These are phyloP conservation scores for Philonicus albiceps DNA, from an alignment of 2,888 invertebrate genomes.

Conservation along the genomic window DNA sequence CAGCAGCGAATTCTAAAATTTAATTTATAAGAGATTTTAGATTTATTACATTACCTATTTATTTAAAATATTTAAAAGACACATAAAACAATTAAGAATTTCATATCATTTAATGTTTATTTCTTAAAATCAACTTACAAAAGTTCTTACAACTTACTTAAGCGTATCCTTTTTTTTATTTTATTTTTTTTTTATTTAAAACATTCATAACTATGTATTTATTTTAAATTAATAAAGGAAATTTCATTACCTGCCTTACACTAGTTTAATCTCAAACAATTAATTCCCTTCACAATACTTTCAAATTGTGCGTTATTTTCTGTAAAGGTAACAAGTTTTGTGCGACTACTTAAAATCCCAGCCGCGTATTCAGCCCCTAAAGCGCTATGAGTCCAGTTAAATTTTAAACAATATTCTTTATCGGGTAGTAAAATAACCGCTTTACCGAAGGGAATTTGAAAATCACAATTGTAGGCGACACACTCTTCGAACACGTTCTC, in stretches of 20 bases:
- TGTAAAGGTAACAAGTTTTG: constrained; percentile 57
- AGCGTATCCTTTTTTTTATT: neutral
- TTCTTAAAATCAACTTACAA: neutral
- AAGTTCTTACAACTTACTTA: neutral
- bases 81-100: neutral
- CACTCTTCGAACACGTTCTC: constrained; percentile 41
- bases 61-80: neutral
- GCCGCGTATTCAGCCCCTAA: constrained; percentile 62
- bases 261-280: constrained; percentile 10
- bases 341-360: constrained; percentile 57
- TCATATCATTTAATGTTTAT: neutral
- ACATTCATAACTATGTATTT: neutral
- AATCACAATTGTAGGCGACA: constrained; percentile 58
- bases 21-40: too few species aligned
- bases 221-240: neutral
- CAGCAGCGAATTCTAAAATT: too few species aligned
- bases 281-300: constrained; percentile 17
- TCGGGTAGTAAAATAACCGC: constrained; percentile 58
- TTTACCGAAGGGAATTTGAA: constrained; percentile 56
- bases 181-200: neutral
- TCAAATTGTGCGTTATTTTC: constrained; percentile 49
- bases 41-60: too few species aligned
- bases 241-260: neutral
- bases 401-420: constrained; percentile 57
- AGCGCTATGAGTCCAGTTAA: constrained; percentile 57